A percentile compares a stretch with the other conserved stretches of the same genome.
Conservation (phyloP, 2,888 invertebrate genomes). For the Chloroclysta siterata region DNA sequence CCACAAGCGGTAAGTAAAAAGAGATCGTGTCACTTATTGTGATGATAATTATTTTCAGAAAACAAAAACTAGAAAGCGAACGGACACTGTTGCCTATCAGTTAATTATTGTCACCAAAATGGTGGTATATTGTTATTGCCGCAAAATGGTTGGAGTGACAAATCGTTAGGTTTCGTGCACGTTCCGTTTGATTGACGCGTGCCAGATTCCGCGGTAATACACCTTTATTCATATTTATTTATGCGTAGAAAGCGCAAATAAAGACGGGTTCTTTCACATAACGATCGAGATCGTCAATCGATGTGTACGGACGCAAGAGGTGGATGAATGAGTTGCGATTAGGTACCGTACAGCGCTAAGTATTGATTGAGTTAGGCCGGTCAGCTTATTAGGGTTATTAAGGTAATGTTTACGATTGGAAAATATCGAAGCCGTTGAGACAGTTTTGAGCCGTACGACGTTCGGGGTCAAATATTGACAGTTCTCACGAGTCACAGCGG, state of each 20-base stretch:
- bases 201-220: slow-evolving; percentile 77
- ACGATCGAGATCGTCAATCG: slow-evolving; percentile 75
- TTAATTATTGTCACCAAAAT: slow-evolving; percentile 84
- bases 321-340: slow-evolving; percentile 55
- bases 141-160: slow-evolving; percentile 80
- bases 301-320: slow-evolving; percentile 60
- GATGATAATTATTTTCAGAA: slow-evolving; percentile 83
- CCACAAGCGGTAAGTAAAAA: slow-evolving; percentile 81
- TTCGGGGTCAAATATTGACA: slow-evolving; percentile 79
- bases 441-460: slow-evolving; percentile 79
- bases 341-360: slow-evolving; percentile 24
- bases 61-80: slow-evolving; percentile 84
- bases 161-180: slow-evolving; percentile 76
- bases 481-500: slow-evolving; percentile 79
- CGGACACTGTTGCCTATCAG: slow-evolving; percentile 78
- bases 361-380: slow-evolving; percentile 28
- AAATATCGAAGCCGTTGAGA: slow-evolving; percentile 82
- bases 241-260: slow-evolving; percentile 83
- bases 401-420: slow-evolving; percentile 74
- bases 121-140: slow-evolving; percentile 77
- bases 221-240: slow-evolving; percentile 81
- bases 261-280: slow-evolving; percentile 74
- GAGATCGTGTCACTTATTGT: slow-evolving; percentile 81
- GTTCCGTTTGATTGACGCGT: slow-evolving; percentile 83
- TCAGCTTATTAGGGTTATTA: slow-evolving; percentile 49